Base-by-base conservation (phyloP, 2,797 vertebrate species). In the Syndactyla subalaris region DNA sequence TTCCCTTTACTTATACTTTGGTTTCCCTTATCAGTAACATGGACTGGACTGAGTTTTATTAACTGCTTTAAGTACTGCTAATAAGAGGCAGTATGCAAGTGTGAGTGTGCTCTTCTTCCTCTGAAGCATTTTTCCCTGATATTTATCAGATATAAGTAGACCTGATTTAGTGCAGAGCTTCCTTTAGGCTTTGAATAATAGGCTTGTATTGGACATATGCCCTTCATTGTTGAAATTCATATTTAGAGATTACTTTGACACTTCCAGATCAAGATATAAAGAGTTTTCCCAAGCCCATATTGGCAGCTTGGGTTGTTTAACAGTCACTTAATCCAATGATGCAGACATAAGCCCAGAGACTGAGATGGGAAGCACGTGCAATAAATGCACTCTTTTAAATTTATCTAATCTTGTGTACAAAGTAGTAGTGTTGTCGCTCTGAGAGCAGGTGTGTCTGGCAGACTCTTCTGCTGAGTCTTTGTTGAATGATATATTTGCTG, bases 281-380 rank as follows among this genome's bases (percentile, higher is more conserved):
- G 75, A 62, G 20, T 87, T 89, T 94, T 92, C 30, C 51, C 54
- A 24, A 95, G 45, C 54, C 39, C 77, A 1, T 83, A 13, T 39
- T 74, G 72, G 68, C 92, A 82, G 21, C 26, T 58, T 29, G 46
- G 39, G 38, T 80, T 92, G 62, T 93, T 95, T 88, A 96, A 91
- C 57, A 96, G 89, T 63, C 76, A 88, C 48, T 92, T 93, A 77
- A 87, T 91, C 85, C 83, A 61, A 91, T 74, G 83, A 71, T 36
- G 46, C 23, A 85, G 78, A 71, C 80, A 55, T 8, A 95, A 94
- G 18, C 38, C 13, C 30, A 27, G 84, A 72, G 78, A 48, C 27
- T 3, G 30, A 92, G 81, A 72, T 24, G 61, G 49, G 79, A 77
- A 74, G 27, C 13, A 4, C 2, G 4, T 21, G 14, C 41, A 83